Base-by-base conservation (phyloP, 2,888 invertebrate genomes). In the Frankliniella intonsa region DNA sequence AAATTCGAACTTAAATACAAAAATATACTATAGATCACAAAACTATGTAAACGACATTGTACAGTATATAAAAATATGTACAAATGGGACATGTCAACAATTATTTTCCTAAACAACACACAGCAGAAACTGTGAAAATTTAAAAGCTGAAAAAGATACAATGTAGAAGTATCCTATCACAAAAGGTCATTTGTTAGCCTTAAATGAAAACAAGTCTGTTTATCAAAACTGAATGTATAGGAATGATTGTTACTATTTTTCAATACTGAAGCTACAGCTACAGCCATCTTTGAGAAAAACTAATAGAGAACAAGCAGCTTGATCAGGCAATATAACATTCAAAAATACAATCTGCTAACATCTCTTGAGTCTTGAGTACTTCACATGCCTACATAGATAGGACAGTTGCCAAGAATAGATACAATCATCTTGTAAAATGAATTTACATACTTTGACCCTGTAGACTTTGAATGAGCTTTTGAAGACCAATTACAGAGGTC, bases 1-100 rank as follows among this genome's bases (percentile, higher is more conserved):
- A 76, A 62, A n/a, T 62, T 62, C 62, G 14, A 62, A 62, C 62
- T 62, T 62, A 62, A 62, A 10, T 62, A 62, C n/a, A 62, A 76
- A 76, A 76, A 76, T 76, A 76, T 76, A 76, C 69, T 76, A 22
- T 76, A 76, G 69, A 76, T 76, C 69, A 76, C 69, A 76, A 76
- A 76, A 76, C 69, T 76, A 76, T 25, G 69, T 25, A 76, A 25
- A 25, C 22, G 25, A 76, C 69, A 76, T 76, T 22, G 69, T 76
- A 76, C 69, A 76, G 11, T 25, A 76, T 76, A 76, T 25, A 76
- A 76, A 76, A 76, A 76, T 76, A 76, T 76, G 69, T 25, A 76
- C 69, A 22, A 25, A 76, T 25, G 69, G 14, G n/a, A 62, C 0
- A 62, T 62, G 62, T 62, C 62, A 62, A 62, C 62, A 62, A 62